These are phyloP conservation scores for Butastur rufipennis DNA, from an alignment of 2,113 vertebrate genomes.

Conservation along the genomic window DNA sequence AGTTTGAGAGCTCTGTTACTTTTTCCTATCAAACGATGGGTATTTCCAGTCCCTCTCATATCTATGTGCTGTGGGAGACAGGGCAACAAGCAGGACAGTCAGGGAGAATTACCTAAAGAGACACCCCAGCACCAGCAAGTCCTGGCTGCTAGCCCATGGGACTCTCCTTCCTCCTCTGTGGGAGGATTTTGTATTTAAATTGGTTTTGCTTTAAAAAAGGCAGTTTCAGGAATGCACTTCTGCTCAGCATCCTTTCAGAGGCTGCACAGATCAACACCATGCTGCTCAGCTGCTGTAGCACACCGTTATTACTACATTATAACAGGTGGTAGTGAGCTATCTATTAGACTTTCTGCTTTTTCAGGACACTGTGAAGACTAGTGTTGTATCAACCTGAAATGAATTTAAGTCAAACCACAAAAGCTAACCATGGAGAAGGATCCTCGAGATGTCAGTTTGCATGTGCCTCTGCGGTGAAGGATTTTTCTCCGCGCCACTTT, in stretches of 20 bases:
- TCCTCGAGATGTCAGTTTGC: too few species aligned
- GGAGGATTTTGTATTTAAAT: not conserved
- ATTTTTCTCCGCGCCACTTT: accelerated
- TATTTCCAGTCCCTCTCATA: not conserved
- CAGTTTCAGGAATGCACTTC: not conserved
- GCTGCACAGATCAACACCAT: not conserved
- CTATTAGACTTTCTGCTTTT: too few species aligned
- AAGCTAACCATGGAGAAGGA: not conserved
- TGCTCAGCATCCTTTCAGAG: not conserved
- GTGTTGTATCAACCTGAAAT: not conserved
- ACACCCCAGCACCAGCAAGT: not conserved
- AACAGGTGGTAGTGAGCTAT: not conserved
- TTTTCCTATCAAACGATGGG: not conserved
- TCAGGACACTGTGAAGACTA: not conserved
- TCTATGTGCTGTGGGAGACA: not conserved
- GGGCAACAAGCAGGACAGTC: not conserved
- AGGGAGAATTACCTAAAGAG: too few species aligned
- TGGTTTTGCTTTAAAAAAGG: not conserved
- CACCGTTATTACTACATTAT: not conserved
- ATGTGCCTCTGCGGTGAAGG: not conserved
- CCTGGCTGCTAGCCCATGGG: not conserved
- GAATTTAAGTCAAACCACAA: not conserved
- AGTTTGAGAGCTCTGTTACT: not conserved
- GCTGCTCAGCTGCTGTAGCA: not conserved
- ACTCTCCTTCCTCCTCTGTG: not conserved